Evolutionary conservation across 2,113 vertebrate species (phyloP), one percentile per base, ranked within the genome.

Genomic region (Gambusia affinis): DNA sequence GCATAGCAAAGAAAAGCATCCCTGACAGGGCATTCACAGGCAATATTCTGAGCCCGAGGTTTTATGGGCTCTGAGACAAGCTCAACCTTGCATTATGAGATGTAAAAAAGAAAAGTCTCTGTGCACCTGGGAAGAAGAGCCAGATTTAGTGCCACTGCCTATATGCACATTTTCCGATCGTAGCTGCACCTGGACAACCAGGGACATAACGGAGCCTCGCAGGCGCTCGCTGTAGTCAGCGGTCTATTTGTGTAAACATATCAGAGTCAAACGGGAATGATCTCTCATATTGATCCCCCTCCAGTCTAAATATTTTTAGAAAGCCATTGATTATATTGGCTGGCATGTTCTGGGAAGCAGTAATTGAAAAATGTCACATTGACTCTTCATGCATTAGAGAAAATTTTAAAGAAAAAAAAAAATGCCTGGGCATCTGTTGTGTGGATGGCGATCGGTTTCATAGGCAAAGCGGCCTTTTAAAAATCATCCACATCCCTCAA

Each of bases 241-340:
- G 88, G 75, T 85, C 93, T 93, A 92, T 94, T 94, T 94, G 84
- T 92, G 89, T 90, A 85, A 84, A 92, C 87, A 73, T 92, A 91
- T 83, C 77, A 54, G 72, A 88, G 86, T 69, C 83, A 87, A 88
- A 89, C 84, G 89, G 82, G 83, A 88, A 92, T 87, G 90, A 92
- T 92, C 89, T 88, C 89, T 85, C 71, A 28, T 82, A 93, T 94
- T 78, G 93, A 95, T 93, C 88, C 82, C 74, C 63, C 70, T 78
- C 83, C 65, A 86, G 89, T 89, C 89, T 86, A 92, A 93, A 93
- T 94, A 94, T 94, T 94, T 95, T 94, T 94, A 94, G 93, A 92
- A 86, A 72, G 85, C 47, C 78, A 92, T 94, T 64, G 91, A 94
- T 94, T 93, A 74, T 91, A 90, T 92, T 29, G 73, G 89, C 70